Evolutionary conservation across 2,797 vertebrate genomes (phyloP).

Genomic region (Trachurus trachurus): DNA sequence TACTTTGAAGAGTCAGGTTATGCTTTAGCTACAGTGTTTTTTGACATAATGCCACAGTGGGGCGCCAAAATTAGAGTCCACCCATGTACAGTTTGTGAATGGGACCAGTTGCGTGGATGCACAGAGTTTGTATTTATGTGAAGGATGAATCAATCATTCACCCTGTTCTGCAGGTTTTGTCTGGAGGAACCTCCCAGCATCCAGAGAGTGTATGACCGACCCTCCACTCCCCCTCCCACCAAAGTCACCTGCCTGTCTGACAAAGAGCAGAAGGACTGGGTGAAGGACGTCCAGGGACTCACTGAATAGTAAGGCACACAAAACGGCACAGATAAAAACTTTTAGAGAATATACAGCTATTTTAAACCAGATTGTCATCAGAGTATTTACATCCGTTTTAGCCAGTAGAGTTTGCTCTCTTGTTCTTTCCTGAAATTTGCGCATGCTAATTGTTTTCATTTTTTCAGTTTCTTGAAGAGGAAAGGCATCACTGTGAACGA

Average conservation of each 20-base stretch:
- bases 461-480: constrained; percentile 89
- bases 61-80: background rate
- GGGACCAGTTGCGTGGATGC: background rate
- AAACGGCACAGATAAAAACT: background rate
- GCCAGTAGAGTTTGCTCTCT: background rate
- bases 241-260: constrained; percentile 90
- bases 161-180: constrained; percentile 86
- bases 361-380: background rate
- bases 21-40: background rate
- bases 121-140: background rate
- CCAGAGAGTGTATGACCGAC: constrained; percentile 89
- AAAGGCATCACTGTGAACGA: constrained; percentile 95
- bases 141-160: background rate
- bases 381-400: background rate
- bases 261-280: constrained; percentile 93
- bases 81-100: background rate
- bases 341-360: background rate
- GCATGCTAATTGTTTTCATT: background rate
- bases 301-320: constrained; percentile 91
- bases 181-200: constrained; percentile 90
- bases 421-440: background rate
- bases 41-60: background rate
- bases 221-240: constrained; percentile 87
- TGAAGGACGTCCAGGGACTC: constrained; percentile 94
- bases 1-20: background rate